Evolutionary conservation across 2,888 invertebrate species (phyloP), one percentile per base, ranked within the genome.

Genomic region (Hypsopygia costalis): DNA sequence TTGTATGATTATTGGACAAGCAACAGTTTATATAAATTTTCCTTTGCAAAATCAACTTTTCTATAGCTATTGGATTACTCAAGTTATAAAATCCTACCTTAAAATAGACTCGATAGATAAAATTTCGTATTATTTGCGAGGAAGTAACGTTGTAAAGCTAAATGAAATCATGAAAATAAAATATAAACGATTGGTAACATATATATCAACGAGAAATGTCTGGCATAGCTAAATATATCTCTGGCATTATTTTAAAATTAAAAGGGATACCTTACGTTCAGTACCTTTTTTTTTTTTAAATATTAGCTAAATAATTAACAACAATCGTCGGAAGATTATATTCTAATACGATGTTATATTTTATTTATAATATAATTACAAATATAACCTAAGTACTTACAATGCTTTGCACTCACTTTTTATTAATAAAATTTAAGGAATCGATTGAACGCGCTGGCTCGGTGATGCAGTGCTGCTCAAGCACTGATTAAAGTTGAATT

Each of bases 321-420:
- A 71, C 69, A 66, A 67, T 69, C 2, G 6, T 64, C 66, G 71
- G 71, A 71, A 69, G 70, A 62, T 68, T 67, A 64, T 46, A 21
- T 43, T 42, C 41, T 44, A 46, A 45, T 46, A 36, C 37, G 49
- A 52, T 50, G 48, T 52, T 59, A 58, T 53, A 43, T 49, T 54
- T 55, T 53, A 54, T 56, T 51, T 49, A 56, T 55, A 55, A n/a
- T n/a, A n/a, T n/a, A n/a, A 52, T 53, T 58, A 62, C 59, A 59
- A 52, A 56, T 53, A 43, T 43, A 46, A 46, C 44, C 25, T 25
- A n/a, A n/a, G n/a, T n/a, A 25, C 25, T 8, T 44, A 42, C 44
- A 46, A 47, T 47, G 47, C 51, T 51, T 51, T 51, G 51, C 51
- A 51, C 51, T 47, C 47, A 41, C 43, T 46, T 47, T 41, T 40